Conservation (phyloP, 2,113 vertebrate genomes). For the Pseudorasbora parva region DNA sequence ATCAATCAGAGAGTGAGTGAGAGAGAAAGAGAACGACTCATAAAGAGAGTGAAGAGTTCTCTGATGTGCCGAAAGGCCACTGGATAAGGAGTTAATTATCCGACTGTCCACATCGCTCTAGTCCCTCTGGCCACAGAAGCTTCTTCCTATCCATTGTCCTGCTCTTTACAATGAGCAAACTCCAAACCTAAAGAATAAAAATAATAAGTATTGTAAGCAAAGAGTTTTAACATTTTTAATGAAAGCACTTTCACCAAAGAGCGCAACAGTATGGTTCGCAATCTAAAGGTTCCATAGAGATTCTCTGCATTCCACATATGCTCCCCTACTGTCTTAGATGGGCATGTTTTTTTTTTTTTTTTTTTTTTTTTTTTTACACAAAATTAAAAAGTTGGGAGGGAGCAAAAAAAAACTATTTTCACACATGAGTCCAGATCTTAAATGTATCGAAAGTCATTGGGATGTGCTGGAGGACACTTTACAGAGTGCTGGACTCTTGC, state of each 20-base stretch:
- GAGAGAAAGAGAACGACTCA: conserved; percentile 39
- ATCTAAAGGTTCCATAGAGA: not conserved
- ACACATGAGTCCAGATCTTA: no score
- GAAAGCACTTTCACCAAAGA: not conserved
- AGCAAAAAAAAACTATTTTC: no score
- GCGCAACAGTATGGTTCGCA: not conserved
- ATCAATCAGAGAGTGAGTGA: conserved; percentile 59
- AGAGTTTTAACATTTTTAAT: no score
- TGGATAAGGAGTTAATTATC: conserved; percentile 70
- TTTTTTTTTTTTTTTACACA: no score
- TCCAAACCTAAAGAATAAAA: not conserved
- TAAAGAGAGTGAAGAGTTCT: conserved; percentile 19
- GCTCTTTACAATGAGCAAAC: not conserved
- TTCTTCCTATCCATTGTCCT: not conserved
- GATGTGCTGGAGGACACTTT: no score
- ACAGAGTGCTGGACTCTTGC: no score
- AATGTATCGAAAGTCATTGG: no score
- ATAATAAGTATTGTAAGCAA: not conserved
- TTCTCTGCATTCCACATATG: not conserved
- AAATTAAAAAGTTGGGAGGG: no score
- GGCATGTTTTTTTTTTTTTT: no score
- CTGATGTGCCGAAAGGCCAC: conserved; percentile 60
- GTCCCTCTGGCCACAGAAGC: conserved; percentile 50
- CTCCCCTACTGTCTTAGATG: no score
- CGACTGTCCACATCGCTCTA: conserved; percentile 64